Base-by-base conservation (phyloP, 2,113 vertebrate species). In the Caranx melampygus region DNA sequence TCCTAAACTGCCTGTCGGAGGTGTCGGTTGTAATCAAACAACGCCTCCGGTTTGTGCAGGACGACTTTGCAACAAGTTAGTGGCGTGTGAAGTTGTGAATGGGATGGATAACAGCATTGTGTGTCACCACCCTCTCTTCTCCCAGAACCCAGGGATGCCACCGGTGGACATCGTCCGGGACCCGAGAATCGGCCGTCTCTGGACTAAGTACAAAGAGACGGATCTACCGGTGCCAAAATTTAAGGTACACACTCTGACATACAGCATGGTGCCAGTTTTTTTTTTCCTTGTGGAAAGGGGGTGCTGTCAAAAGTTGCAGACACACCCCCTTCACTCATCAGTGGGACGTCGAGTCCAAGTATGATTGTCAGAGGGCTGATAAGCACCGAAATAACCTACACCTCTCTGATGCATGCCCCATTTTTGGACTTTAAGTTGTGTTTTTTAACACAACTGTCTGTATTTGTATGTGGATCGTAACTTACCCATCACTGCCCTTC, bases 141-240 rank as follows among this genome's bases (percentile, higher is more conserved):
- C 60, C 44, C 95, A 99, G 98, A 97, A 97, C 92, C 94, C 96
- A 34, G 97, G 98, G 81, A 96, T 97, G 3, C 93, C 96, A 78
- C 97, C 98, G 44, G 96, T 99, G 95, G 97, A 99, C 77, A 96
- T 94, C 66, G 97, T 99, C 77, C 95, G 97, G 79, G 98, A 99
- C 90, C 98, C 98, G 77, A 95, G 98, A 90, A 98, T 99, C 92
- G 97, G 97, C 86, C 96, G 97, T 66, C 96, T 97, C 82, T 99
- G 98, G 98, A 97, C 97, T 79, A 99, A 98, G 92, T 99, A 96
- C 92, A 99, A 98, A 94, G 98, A 99, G 92, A 92, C 96, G 75
- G 98, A 99, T 87, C 95, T 99, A 33, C 97, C 97, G 75, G 97
- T 99, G 89, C 98, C 98, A 69, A 99, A 98, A 94, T 99, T 99